A percentile compares a stretch with the other conserved stretches of the same genome.
Conservation (phyloP, 2,888 invertebrate species). For the Cosmorhoe ocellata region DNA sequence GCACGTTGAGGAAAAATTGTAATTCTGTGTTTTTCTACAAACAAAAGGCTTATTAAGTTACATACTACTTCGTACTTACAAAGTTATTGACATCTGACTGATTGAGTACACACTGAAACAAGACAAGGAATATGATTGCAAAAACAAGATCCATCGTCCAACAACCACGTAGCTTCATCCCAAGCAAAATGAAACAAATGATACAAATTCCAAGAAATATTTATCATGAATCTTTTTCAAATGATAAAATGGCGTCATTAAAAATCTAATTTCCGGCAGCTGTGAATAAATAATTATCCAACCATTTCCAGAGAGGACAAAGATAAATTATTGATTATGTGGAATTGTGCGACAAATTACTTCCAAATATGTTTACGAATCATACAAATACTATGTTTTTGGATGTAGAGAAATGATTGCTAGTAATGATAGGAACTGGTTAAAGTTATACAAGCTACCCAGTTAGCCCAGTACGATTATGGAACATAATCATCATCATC, state of each 20-base stretch:
- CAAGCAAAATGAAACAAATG: constrained; percentile 8
- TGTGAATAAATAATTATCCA: constrained; percentile 36
- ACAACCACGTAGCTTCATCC: neutral
- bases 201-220: constrained; percentile 6
- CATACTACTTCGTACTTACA: constrained; percentile 41
- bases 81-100: constrained; percentile 46
- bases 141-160: constrained; percentile 20
- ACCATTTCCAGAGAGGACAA: constrained; percentile 34
- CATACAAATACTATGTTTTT: neutral
- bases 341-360: constrained; percentile 33
- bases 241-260: constrained; percentile 39
- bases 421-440: too few species aligned
- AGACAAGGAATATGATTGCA: constrained; percentile 36
- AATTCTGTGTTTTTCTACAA: neutral
- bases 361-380: constrained; percentile 3
- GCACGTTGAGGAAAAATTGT: constrained; percentile 7
- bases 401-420: neutral
- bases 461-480: too few species aligned
- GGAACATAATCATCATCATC: too few species aligned
- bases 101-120: constrained; percentile 35
- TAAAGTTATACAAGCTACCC: too few species aligned
- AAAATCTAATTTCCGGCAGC: constrained; percentile 55
- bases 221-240: constrained; percentile 13
- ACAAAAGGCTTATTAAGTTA: neutral
- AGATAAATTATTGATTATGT: too few species aligned